Evolutionary conservation across 53 echinoderm and acorn worm genomes (phyloP), one percentile per base, ranked within the genome.

Genomic region (Glandiceps talaboti): DNA sequence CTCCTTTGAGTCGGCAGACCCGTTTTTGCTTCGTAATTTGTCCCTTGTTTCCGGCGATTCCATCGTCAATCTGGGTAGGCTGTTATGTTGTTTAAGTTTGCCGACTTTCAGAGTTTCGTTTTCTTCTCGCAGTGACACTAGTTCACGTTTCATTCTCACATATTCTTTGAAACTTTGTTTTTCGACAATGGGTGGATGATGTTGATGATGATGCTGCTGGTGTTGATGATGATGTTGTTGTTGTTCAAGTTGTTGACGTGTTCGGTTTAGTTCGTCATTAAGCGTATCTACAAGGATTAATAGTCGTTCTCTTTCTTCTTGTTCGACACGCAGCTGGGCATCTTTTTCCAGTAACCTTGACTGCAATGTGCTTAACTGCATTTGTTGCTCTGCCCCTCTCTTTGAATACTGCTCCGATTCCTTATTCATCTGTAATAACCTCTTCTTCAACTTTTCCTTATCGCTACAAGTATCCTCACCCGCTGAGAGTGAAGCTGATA

Each of bases 111-210:
- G 81, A 27, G 75, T 77, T 27, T 91, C 88, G 73, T 91, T 91
- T 81, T 91, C 91, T 75, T 91, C 91, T 74, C 82, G 79, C 32
- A 91, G 83, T 29, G 79, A 28, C 81, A 88, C 88, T 73, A 91
- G 64, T 31, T 91, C 91, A 30, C 91, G 85, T 76, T 86, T 91
- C 85, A 91, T 88, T 32, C 83, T 85, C 27, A 91, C 88, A 82
- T 88, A 88, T 73, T 83, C 86, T 33, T 86, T 74, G 79, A 88
- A 91, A 27, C 83, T 80, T 28, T 83, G 76, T 30, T 73, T 83
- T 32, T 88, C 83, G 6, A 75, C 78, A 0, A 81, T 12, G 26
- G 28, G 77, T 1, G 79, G 77, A 26, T 30, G 31, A 77, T 30
- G 74, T 74, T 45, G 64, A 20, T 12, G 64, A 20, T 12, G 64